A percentile compares a stretch with the other conserved stretches of the same genome.
These are phyloP conservation scores for Andinoacara biseriatus DNA, from an alignment of 2,113 vertebrate species.

Conservation along the genomic window DNA sequence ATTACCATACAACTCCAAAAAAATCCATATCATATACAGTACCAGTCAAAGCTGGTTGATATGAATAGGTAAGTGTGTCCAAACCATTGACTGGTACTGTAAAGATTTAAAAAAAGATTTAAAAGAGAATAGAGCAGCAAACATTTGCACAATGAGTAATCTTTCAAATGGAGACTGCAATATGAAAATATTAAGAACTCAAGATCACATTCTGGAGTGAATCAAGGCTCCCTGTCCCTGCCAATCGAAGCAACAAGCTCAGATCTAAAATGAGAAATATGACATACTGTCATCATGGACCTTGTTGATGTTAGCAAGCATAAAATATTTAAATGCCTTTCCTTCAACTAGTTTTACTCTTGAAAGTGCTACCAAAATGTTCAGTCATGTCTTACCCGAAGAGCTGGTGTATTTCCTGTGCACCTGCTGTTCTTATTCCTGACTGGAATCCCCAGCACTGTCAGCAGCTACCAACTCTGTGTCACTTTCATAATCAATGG, in stretches of 20 bases:
- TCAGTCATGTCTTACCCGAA: slow-evolving; percentile 27
- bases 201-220: slow-evolving; percentile 2
- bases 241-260: slow-evolving; percentile 7
- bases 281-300: neutral
- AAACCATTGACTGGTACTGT: no score
- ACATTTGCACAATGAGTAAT: neutral
- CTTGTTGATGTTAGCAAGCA: neutral
- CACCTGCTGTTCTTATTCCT: neutral
- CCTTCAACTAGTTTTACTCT: neutral
- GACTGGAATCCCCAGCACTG: neutral
- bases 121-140: neutral
- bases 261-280: slow-evolving; percentile 36
- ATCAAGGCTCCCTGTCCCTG: neutral
- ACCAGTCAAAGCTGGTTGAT: no score
- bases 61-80: no score
- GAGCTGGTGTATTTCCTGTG: neutral
- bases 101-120: neutral
- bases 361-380: neutral
- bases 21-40: neutral
- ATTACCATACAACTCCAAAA: neutral
- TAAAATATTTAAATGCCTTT: neutral
- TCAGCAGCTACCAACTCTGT: neutral
- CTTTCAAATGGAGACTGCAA: neutral
- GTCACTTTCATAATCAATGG: neutral
- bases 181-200: neutral